Conservation (phyloP, 2,888 invertebrate species). For the Sinodicranocentrus sp. region DNA sequence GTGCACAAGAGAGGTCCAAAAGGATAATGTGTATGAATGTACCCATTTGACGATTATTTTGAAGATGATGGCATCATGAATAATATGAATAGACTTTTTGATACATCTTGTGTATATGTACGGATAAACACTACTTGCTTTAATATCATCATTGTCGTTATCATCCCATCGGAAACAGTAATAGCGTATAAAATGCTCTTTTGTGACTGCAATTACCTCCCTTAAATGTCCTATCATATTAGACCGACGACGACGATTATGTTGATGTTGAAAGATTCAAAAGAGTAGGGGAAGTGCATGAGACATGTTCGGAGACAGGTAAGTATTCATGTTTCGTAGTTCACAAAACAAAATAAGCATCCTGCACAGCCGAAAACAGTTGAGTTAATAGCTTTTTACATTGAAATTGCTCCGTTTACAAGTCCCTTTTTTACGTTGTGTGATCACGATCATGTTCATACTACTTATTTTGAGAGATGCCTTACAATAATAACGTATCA, state of each 20-base stretch:
- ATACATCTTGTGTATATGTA: neutral
- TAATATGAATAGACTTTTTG: conserved; percentile 64
- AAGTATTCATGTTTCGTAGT: no score
- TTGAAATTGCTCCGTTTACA: conserved; percentile 23
- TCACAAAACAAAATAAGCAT: no score
- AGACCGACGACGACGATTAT: conserved; percentile 59
- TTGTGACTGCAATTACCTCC: conserved; percentile 66
- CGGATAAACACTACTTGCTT: conserved; percentile 5
- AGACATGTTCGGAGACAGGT: no score
- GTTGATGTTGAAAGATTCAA: conserved; percentile 36
- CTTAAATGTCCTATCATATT: conserved; percentile 64
- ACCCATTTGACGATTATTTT: conserved; percentile 46
- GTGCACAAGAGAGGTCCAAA: conserved; percentile 21
- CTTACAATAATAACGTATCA: no score
- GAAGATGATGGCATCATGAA: conserved; percentile 58
- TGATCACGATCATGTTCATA: no score
- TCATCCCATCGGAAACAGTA: conserved; percentile 62
- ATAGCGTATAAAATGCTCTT: conserved; percentile 66
- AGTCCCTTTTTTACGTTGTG: no score
- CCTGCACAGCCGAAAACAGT: neutral
- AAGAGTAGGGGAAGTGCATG: neutral
- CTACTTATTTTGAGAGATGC: no score
- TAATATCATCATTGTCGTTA: conserved; percentile 45
- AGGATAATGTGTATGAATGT: conserved; percentile 2
- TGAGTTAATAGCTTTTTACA: conserved; percentile 30